Evolutionary conservation across 2,113 vertebrate genomes (phyloP), one percentile per base, ranked within the genome.

Genomic region (Oncorhynchus gorbuscha): DNA sequence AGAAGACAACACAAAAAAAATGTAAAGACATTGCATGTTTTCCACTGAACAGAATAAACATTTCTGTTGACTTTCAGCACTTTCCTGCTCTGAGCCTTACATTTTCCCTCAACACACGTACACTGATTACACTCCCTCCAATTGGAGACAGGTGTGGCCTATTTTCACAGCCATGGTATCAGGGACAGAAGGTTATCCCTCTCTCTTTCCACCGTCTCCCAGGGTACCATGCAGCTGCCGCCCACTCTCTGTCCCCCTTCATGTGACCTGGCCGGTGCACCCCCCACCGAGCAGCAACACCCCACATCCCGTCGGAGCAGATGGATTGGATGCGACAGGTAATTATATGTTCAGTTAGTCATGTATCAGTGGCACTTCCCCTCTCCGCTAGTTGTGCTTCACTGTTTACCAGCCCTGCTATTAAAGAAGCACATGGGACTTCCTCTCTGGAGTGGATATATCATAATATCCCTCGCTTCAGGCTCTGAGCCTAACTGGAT

Each of bases 311-410:
- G 22, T 55, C 49, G 18, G 24, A 28, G 71, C 26, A 65, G 81
- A 86, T 74, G 65, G 78, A 87, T 87, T 78, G 70, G 91, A 91
- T 91, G 83, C 87, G 87, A 91, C 85, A 87, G 78, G 62, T 81
- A 89, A 83, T 89, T 80, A 86, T 79, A 72, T 83, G 88, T 79
- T 83, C 79, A 83, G 81, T 89, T 89, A 87, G 76, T 87, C 89
- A 86, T 84, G 22, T 39, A 39, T 39, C 8, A 39, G 39, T 75
- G 72, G 66, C 35, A 69, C 73, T 87, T 90, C 76, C 82, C 71
- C 66, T 62, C 72, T 74, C 69, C 82, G 73, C 73, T 76, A 73
- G 86, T 81, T 78, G 76, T 71, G 72, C 75, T 74, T 62, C 51
- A 78, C 78, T 82, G 81, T 89, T 88, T 89, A 79, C 80, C 66